phyloP scores from a whole-genome alignment of 2,797 vertebrate species.

The Leucoraja ocellata region DNA sequence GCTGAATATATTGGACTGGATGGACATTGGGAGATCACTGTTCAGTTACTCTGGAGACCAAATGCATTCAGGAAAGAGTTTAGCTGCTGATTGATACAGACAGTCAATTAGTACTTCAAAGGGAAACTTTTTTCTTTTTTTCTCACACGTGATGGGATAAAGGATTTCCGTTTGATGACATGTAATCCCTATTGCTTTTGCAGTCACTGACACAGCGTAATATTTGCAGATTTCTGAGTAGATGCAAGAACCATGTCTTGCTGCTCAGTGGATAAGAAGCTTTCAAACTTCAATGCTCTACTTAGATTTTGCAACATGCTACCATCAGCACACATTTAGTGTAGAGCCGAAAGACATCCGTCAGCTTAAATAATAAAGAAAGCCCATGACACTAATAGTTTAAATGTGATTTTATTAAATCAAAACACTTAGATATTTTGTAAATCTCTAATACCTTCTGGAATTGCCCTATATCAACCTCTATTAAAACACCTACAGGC shows the following conservation, averaged over 20 bases:
- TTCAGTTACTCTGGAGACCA: constrained; percentile 57
- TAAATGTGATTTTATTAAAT: not conserved
- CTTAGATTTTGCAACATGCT: constrained; percentile 48
- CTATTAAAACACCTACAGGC: too few relatives aligned
- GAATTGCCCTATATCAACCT: not conserved
- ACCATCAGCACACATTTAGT: not conserved
- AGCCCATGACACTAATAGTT: not conserved
- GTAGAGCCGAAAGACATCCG: not conserved
- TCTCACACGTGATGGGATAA: constrained; percentile 57
- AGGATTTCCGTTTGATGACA: constrained; percentile 55
- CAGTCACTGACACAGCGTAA: constrained; percentile 50
- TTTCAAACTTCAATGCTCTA: constrained; percentile 56
- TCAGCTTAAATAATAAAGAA: not conserved
- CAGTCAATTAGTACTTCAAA: constrained; percentile 69
- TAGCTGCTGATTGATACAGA: constrained; percentile 60
- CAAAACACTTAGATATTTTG: not conserved
- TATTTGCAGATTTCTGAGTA: constrained; percentile 55
- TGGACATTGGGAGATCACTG: constrained; percentile 44
- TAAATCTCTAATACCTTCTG: not conserved
- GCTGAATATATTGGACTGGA: constrained; percentile 47
- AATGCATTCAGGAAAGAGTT: constrained; percentile 54
- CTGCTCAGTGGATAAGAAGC: constrained; percentile 52
- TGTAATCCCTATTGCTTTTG: constrained; percentile 59
- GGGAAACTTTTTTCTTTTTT: constrained; percentile 54
- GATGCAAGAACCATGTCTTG: constrained; percentile 52